phyloP scores from a whole-genome alignment of 2,888 invertebrate species.

The Melinaea marsaeus region DNA sequence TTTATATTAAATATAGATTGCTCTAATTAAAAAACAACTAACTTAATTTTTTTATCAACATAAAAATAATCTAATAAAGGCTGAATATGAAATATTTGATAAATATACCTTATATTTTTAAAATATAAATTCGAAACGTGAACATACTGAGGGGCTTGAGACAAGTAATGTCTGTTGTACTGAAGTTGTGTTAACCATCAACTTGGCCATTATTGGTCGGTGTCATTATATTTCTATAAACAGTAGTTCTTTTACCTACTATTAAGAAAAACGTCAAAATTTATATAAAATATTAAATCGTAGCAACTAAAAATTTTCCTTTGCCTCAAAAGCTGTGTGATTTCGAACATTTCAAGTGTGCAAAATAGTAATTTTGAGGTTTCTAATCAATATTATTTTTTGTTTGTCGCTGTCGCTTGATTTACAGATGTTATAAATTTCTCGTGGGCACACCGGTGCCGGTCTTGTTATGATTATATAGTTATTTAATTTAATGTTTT shows the following conservation, averaged over 20 bases:
- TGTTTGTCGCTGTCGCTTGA: no score
- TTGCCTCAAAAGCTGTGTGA: constrained; percentile 31
- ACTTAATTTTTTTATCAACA: no score
- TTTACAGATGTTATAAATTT: no score
- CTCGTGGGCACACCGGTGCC: no score
- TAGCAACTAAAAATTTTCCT: constrained; percentile 28
- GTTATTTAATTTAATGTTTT: no score
- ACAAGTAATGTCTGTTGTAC: constrained; percentile 45
- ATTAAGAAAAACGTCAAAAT: not conserved
- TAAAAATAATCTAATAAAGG: no score
- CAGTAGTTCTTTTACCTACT: not conserved
- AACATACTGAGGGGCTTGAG: constrained; percentile 40
- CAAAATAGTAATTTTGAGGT: constrained; percentile 33
- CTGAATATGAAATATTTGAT: not conserved
- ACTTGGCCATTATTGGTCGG: not conserved
- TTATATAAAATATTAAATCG: no score
- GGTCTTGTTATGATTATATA: not conserved
- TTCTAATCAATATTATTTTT: constrained; percentile 9
- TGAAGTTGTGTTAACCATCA: constrained; percentile 39
- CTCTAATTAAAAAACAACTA: no score
- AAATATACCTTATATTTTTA: not conserved
- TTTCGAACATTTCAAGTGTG: constrained; percentile 36
- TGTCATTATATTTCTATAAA: not conserved
- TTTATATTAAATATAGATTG: no score
- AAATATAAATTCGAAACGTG: constrained; percentile 26